Evolutionary conservation across 2,888 invertebrate genomes (phyloP), one percentile per base, ranked within the genome.

Genomic region (Eristalis pertinax): DNA sequence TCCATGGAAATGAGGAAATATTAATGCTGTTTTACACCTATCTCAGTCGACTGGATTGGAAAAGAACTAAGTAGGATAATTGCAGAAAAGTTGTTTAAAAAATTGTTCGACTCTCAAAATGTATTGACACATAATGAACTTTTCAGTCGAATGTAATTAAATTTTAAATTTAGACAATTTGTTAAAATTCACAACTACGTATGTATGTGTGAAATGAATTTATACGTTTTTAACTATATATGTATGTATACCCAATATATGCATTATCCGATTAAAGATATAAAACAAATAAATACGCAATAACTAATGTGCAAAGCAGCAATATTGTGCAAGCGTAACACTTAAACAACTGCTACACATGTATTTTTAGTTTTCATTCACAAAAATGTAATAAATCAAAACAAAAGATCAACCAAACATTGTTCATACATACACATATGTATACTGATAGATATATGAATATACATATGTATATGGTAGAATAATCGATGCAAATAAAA

Each of bases 271-370:
- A 43, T 68, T 50, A 50, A 35, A 70, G 11, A 41, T 70, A 65
- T 58, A 38, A 41, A 62, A 62, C 38, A 64, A 35, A 1, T 19
- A 35, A 26, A 19, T 56, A 58, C 19, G 56, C 38, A 38, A 67
- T 26, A 74, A 62, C 72, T 65, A 11, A 68, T 68, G 84, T 87
- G 84, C 84, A 87, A 87, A 87, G 84, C 87, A 87, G 84, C 79
- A 84, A 84, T 76, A 24, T 83, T 78, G 87, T 87, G 84, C 87
- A 87, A 87, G 87, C 87, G 80, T 73, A 76, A 87, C 84, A 87
- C 70, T 82, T 56, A 85, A 82, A 41, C 68, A 82, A 81, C 76
- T 77, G 74, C 86, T 87, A 87, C 79, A 87, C 32, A 87, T 68
- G 50, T 62, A 67, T 29, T 35, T 50, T 50, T 22, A 50, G 50